Base-by-base conservation (phyloP, 2,797 vertebrate species). In the Eremophila alpestris region DNA sequence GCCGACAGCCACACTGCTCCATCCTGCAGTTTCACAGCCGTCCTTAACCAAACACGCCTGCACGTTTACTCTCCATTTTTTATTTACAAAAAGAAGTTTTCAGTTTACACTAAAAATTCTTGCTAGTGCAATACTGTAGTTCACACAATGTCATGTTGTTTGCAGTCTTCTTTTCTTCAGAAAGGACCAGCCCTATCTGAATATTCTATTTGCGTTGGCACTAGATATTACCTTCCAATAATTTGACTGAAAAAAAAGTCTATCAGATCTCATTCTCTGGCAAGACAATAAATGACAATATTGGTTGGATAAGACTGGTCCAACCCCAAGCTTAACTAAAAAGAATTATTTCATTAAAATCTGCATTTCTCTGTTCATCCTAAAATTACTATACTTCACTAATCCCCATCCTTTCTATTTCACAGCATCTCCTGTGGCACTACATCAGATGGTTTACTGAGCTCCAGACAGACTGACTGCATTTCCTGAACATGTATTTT, bases 1-100 rank as follows among this genome's bases (percentile, higher is more conserved):
- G 30, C 16, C 2, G 5, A 41, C 11, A 55, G 13, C 45, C 0
- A 3, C 0, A 1, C 21, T 2, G 9, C 29, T 60, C 7, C 22
- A 58, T 14, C 41, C 11, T 52, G 29, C 20, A 85, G 32, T 65
- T 90, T 89, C 56, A 77, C 38, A 74, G 36, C 29, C 62, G 40
- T 48, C n/a, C 58, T 75, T 55, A 88, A 67, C 16, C 34, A 71
- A 79, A 40, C 23, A 32, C 10, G 38, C 38, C 30, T 73, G 55
- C 19, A 43, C 7, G 7, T 26, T 82, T 48, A 65, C 13, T 64
- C 40, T 64, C 45, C 4, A 21, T 40, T 63, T 89, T 74, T 71
- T 43, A 79, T 30, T 64, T 38, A 76, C 1, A 2, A 51, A 68
- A 68, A 40, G 8, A 49, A 59, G 30, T 41, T 41, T 89, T 43